Evolutionary conservation across 2,797 vertebrate genomes (phyloP), one percentile per base, ranked within the genome.

Genomic region (Platyrinchus mystaceus): DNA sequence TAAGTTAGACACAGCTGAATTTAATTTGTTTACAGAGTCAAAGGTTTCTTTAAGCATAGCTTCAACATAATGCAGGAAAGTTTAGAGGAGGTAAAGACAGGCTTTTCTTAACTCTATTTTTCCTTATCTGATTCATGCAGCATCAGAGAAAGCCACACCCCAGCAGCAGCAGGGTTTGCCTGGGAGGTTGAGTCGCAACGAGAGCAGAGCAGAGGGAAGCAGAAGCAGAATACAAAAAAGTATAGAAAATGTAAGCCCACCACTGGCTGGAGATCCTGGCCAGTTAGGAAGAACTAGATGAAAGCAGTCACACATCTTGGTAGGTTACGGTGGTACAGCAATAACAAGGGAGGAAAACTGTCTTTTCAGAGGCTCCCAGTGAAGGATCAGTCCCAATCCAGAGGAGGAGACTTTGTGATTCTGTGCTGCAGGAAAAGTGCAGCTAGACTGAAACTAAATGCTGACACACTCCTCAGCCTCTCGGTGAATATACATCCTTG

Each of bases 291-390:
- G 99, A 94, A 99, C 98, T 97, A 99, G 97, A 97, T 99, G 99
- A 98, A 99, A 99, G 97, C 99, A 99, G 99, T 99, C 99, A 95
- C 99, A 99, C 99, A 99, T 99, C 98, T 97, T 97, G 98, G 97
- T 97, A 95, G 97, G 39, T 96, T 95, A 82, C 70, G 96, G 84
- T 85, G 97, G 84, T 59, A 92, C 87, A 95, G 96, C 96, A 94
- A 93, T 77, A 89, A 79, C 64, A 90, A 90, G 71, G 95, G 89
- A 90, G 87, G 84, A 95, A 94, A 94, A 91, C 86, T 91, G 86
- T 94, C 95, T 96, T 93, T 92, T 93, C 95, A 80, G 86, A 95
- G 64, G 95, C 90, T 93, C 84, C 89, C 93, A 96, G 92, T 78
- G 97, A 92, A 97, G 96, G 96, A 97, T 97, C 92, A 94, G 92